These are phyloP conservation scores for Hippocampus guttulatus DNA, from an alignment of 2,113 vertebrate species.

Conservation along the genomic window DNA sequence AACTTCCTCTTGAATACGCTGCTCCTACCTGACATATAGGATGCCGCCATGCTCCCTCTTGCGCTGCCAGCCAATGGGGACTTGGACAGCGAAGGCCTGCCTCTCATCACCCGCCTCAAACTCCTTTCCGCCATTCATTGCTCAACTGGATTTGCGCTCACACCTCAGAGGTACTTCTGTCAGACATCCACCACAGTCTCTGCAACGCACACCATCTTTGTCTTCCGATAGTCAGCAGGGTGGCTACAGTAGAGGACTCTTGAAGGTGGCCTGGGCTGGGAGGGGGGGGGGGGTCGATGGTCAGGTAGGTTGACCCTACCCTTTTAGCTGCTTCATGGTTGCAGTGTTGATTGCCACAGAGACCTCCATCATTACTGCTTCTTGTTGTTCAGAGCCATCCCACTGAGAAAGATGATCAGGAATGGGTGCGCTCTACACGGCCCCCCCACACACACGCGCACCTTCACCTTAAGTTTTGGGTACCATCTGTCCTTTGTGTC, in stretches of 20 bases:
- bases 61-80: conserved; percentile 97
- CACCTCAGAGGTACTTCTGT: conserved; percentile 81
- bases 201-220: conserved; percentile 80
- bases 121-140: conserved; percentile 99
- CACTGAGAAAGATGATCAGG: conserved; percentile 19
- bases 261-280: neutral
- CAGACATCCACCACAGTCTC: conserved; percentile 84
- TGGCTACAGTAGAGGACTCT: conserved; percentile 11
- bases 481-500: conserved; percentile 36
- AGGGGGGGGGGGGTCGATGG: conserved; percentile 28
- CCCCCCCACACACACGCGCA: neutral
- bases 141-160: conserved; percentile 82
- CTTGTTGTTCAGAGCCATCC: conserved; percentile 71
- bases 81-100: conserved; percentile 84
- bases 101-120: conserved; percentile 87
- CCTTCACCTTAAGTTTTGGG: conserved; percentile 2
- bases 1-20: neutral
- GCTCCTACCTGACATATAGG: conserved; percentile 86
- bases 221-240: conserved; percentile 62
- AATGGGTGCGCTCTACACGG: neutral
- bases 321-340: conserved; percentile 80
- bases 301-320: conserved; percentile 75
- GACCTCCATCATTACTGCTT: conserved; percentile 84
- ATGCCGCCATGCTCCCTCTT: conserved; percentile 84
- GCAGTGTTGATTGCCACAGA: conserved; percentile 61